Conservation (phyloP, 1,140 invertebrate genomes). For the Drosophila insularis region DNA sequence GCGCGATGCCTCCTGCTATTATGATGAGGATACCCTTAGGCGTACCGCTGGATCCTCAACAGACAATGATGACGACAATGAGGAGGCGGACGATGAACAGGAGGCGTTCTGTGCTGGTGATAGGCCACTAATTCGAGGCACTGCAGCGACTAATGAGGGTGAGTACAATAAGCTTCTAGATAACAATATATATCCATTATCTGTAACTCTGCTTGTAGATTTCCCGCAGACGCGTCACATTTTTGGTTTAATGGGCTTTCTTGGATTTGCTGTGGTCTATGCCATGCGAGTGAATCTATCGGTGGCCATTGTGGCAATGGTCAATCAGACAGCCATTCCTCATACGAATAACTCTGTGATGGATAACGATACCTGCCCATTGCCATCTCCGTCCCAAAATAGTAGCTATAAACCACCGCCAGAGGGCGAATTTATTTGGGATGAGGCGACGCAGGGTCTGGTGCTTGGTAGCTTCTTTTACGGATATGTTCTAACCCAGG, state of each 20-base stretch:
- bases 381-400: conserved; percentile 82
- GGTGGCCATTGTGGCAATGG: conserved; percentile 97
- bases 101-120: conserved; percentile 56
- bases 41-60: conserved; percentile 31
- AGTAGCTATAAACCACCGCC: conserved; percentile 82
- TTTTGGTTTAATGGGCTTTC: conserved; percentile 90
- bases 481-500: conserved; percentile 93
- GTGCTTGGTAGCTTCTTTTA: conserved; percentile 94
- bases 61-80: conserved; percentile 55
- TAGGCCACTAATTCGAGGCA: conserved; percentile 54
- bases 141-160: conserved; percentile 13
- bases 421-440: conserved; percentile 90
- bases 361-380: conserved; percentile 85
- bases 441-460: conserved; percentile 89
- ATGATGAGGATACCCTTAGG: conserved; percentile 33
- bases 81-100: conserved; percentile 60
- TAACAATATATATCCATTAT: conserved; percentile 19
- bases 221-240: conserved; percentile 87
- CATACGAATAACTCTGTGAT: conserved; percentile 83
- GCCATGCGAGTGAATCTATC: conserved; percentile 96
- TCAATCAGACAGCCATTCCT: conserved; percentile 88
- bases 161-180: conserved; percentile 16
- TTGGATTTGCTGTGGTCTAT: conserved; percentile 93
- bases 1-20: conserved; percentile 66
- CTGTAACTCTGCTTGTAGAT: conserved; percentile 23